phyloP scores from a whole-genome alignment of 2,113 vertebrate genomes.

The Ahaetulla prasina region DNA sequence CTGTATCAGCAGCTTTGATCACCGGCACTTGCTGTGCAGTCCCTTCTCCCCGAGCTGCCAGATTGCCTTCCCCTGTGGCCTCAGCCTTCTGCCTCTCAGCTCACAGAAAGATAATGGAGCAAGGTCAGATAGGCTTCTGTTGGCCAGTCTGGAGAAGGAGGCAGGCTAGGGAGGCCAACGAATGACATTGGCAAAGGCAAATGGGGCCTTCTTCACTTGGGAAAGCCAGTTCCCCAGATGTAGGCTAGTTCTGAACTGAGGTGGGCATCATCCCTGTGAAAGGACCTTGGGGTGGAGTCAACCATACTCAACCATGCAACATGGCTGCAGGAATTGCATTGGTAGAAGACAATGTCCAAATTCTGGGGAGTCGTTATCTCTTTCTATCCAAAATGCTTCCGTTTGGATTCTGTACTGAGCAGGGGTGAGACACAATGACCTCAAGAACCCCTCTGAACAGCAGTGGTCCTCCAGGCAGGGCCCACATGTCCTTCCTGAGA shows the following conservation, averaged over 20 bases:
- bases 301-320: not conserved
- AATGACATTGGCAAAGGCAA: not conserved
- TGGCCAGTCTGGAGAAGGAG: not conserved
- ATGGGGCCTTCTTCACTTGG: not conserved
- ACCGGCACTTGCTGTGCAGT: not conserved
- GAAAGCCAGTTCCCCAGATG: not conserved
- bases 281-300: not conserved
- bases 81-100: not conserved
- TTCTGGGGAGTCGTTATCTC: not conserved
- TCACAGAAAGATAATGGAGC: not conserved
- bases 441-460: not conserved
- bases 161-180: no score
- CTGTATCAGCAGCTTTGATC: slow-evolving; percentile 3
- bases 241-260: not conserved
- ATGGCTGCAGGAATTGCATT: not conserved
- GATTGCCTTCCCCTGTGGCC: not conserved
- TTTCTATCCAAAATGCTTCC: not conserved
- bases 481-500: not conserved
- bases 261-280: not conserved
- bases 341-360: not conserved
- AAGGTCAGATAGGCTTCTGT: not conserved
- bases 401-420: not conserved
- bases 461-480: not conserved
- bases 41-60: not conserved
- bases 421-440: not conserved